Percentiles rank a stretch among this genome's conserved stretches.
Conservation (phyloP, 2,888 invertebrate genomes). For the Thera britannica region DNA sequence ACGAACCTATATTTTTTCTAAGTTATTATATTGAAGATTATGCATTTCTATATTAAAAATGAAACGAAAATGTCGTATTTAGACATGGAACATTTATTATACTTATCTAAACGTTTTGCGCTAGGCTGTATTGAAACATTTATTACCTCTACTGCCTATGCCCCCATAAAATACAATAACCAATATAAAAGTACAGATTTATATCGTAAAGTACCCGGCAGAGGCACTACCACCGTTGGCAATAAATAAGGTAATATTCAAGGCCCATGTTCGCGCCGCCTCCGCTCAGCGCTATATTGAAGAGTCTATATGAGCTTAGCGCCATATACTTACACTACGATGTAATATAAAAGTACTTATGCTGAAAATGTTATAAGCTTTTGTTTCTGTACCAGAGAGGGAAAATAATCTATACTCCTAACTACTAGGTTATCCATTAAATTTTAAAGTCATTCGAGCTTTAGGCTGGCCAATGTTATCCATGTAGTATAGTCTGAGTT, state of each 20-base stretch:
- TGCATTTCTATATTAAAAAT: not conserved
- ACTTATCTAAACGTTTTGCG: constrained; percentile 1
- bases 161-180: constrained; percentile 25
- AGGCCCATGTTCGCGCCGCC: constrained; percentile 20
- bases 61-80: not conserved
- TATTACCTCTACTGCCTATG: constrained; percentile 12
- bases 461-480: too few species aligned
- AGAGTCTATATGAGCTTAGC: constrained; percentile 26
- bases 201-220: constrained; percentile 25
- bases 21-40: constrained; percentile 20
- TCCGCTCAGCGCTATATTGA: constrained; percentile 25
- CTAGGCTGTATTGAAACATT: constrained; percentile 14
- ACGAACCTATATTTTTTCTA: constrained; percentile 39
- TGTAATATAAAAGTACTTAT: constrained; percentile 26
- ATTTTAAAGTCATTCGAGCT: too few species aligned
- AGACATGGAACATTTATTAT: constrained; percentile 1
- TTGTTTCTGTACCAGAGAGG: not conserved
- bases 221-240: constrained; percentile 25
- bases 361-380: constrained; percentile 13
- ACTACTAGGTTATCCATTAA: too few species aligned
- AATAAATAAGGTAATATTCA: constrained; percentile 39
- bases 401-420: too few species aligned
- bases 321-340: constrained; percentile 12
- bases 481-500: too few species aligned
- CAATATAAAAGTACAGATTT: constrained; percentile 30